phyloP scores from a whole-genome alignment of 1,140 invertebrate species.

The honey bee (Apis mellifera) region DNA sequence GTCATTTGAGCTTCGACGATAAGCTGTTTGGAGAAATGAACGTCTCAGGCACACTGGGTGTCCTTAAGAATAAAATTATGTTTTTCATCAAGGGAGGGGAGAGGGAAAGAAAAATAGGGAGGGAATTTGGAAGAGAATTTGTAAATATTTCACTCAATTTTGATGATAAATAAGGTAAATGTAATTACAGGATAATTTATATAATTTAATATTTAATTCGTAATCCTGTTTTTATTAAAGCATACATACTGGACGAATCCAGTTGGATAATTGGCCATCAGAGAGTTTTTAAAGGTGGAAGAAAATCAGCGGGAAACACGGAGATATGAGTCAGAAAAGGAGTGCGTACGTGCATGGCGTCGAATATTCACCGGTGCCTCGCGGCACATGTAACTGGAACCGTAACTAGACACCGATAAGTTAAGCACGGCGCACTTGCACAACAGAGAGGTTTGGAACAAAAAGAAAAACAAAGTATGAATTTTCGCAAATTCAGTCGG shows the following conservation, averaged over 20 bases:
- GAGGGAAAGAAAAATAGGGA: too few relatives aligned
- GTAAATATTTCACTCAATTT: too few relatives aligned
- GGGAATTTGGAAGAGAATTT: too few relatives aligned
- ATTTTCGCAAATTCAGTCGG: conserved; percentile 21
- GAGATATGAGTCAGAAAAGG: conserved; percentile 46
- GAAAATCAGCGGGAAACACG: conserved; percentile 16
- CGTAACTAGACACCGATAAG: conserved; percentile 65
- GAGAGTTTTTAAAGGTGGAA: not conserved
- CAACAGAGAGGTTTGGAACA: conserved; percentile 18
- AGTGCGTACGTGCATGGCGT: conserved; percentile 56
- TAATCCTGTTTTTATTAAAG: not conserved
- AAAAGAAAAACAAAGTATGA: conserved; percentile 6
- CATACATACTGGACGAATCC: not conserved
- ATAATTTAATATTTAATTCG: not conserved
- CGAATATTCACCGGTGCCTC: conserved; percentile 64
- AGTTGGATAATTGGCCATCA: too few relatives aligned
- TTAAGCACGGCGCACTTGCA: conserved; percentile 47
- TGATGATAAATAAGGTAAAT: not conserved
- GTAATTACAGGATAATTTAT: not conserved
- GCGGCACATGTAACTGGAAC: conserved; percentile 76
- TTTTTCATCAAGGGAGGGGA: too few relatives aligned
- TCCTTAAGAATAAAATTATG: not conserved
- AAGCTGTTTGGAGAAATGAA: conserved; percentile 40
- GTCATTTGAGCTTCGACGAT: conserved; percentile 54
- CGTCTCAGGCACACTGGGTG: not conserved